Base-by-base conservation (phyloP, 2,797 vertebrate genomes). In the Paratrypauchen microcephalus region DNA sequence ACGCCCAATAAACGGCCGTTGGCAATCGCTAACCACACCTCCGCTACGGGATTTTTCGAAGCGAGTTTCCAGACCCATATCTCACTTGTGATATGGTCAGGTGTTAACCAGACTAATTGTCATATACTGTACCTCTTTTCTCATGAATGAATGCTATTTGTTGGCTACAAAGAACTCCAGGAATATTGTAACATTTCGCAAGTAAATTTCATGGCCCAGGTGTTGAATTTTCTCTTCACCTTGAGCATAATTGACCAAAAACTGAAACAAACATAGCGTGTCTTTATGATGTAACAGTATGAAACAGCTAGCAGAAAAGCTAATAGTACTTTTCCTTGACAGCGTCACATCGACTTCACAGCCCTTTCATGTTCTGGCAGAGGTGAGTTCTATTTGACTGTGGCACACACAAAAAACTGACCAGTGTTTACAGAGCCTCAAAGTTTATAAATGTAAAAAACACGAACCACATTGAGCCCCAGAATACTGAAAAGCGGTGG, bases 251-350 rank as follows among this genome's bases (percentile, higher is more conserved):
- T 73, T 67, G 68, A 55, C 47, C 24, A 64, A 61, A 67, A 57
- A 28, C 7, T 57, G 23, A 57, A 26, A 57, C 13, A 26, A 47
- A 63, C 75, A 60, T 70, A 68, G 30, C 45, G 18, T 59, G 48
- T 9, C 16, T 64, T 9, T 21, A 13, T 83, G 79, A 80, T 81
- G 82, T 68, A 80, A 84, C 30, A 15, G n/a, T 58, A 36, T 30
- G 75, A 50, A 78, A 80, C 4, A 39, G 68, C 11, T n/a, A 50
- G 61, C 63, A 74, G 58, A 65, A 54, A 66, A 73, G 5, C 18
- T 2, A 71, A 67, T 63, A 12, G 16, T 58, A 16, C 11, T 52
- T 66, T 50, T 48, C 66, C 23, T 52, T 73, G 9, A 56, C 64
- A 62, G 7, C 11, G 24, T 19, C 21, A 45, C 18, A 18, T 67